These are phyloP conservation scores for Cydia splendana DNA, from an alignment of 1,140 invertebrate species.

Conservation along the genomic window DNA sequence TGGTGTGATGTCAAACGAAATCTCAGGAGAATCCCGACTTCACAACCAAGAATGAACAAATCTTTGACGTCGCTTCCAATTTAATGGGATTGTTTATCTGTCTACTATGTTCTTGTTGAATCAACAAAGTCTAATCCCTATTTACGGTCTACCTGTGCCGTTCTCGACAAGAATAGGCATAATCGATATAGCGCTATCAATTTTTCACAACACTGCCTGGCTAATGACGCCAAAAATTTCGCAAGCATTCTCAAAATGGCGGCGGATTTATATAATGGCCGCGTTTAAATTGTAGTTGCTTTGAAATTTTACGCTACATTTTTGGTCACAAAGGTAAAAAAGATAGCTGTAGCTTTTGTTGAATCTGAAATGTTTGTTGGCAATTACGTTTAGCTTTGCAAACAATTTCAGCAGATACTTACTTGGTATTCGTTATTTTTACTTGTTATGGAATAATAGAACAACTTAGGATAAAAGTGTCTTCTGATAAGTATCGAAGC, in stretches of 20 bases:
- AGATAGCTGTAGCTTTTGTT: background rate
- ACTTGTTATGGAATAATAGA: background rate
- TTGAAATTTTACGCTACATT: background rate
- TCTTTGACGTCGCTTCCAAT: too few species aligned
- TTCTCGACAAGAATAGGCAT: constrained; percentile 43
- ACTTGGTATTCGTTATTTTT: background rate
- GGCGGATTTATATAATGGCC: constrained; percentile 12
- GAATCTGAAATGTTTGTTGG: background rate
- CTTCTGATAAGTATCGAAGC: too few species aligned
- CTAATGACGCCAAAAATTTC: constrained; percentile 38
- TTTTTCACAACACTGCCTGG: constrained; percentile 47
- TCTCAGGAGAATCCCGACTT: too few species aligned
- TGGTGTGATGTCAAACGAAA: too few species aligned
- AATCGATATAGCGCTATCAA: constrained; percentile 43
- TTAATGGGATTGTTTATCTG: background rate
- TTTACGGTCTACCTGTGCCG: constrained; percentile 15
- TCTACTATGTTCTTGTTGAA: too few species aligned
- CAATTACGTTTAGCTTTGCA: background rate
- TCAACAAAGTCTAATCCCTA: background rate
- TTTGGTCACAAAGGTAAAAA: constrained; percentile 6
- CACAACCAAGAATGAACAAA: too few species aligned
- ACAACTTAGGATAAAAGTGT: background rate
- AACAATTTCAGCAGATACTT: background rate
- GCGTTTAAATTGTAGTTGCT: constrained; percentile 17
- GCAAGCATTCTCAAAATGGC: background rate